phyloP scores from a whole-genome alignment of 2,797 vertebrate genomes.

The Petrocephalus sullivani region DNA sequence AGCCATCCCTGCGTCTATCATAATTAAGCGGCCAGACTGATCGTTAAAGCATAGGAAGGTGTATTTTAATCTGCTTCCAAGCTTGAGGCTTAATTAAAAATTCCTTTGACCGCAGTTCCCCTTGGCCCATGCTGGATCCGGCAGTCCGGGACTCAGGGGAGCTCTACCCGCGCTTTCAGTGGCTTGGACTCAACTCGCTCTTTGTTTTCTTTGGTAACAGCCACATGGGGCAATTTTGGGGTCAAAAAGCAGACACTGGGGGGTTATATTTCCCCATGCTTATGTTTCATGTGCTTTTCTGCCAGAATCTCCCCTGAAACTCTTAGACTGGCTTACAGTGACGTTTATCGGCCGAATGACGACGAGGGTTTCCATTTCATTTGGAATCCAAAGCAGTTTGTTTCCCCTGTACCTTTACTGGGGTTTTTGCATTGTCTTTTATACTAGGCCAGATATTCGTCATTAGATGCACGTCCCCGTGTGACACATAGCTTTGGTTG shows the following conservation, averaged over 20 bases:
- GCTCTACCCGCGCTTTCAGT: background rate
- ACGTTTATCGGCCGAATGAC: background rate
- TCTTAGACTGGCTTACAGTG: background rate
- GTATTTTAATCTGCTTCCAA: conserved; percentile 8
- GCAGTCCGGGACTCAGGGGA: background rate
- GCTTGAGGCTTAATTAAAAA: conserved; percentile 5
- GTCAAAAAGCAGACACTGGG: conserved; percentile 21
- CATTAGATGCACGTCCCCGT: background rate
- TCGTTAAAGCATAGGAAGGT: background rate
- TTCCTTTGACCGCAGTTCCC: conserved; percentile 3
- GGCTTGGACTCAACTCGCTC: conserved; percentile 10
- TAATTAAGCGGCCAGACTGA: background rate
- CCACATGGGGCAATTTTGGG: conserved; percentile 13
- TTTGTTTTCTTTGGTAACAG: conserved; percentile 24
- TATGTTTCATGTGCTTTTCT: background rate
- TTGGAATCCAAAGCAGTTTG: background rate
- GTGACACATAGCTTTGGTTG: background rate
- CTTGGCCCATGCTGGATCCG: background rate
- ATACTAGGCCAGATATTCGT: background rate
- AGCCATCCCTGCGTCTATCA: background rate
- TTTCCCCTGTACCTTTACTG: background rate
- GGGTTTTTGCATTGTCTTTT: background rate
- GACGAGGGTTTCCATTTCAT: background rate
- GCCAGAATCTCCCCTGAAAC: background rate
- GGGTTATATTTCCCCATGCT: conserved; percentile 18